Evolutionary conservation across 2,113 vertebrate species (phyloP).

Genomic region (Sminthopsis crassicaudata): DNA sequence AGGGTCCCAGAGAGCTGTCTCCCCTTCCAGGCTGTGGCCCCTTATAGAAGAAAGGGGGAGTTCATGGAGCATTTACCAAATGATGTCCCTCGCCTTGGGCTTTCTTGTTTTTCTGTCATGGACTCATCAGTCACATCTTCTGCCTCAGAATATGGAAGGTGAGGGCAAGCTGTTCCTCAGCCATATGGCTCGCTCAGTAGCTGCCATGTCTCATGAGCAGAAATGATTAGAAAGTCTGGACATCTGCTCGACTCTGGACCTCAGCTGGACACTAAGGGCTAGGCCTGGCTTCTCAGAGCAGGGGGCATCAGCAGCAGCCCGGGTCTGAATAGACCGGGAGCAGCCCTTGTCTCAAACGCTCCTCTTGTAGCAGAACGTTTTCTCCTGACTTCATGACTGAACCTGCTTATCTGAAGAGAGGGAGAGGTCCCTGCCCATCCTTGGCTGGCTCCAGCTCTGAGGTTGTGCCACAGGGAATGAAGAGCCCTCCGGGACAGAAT

Average conservation of each 20-base stretch:
- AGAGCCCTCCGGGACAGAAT: background rate
- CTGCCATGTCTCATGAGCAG: slow-evolving; percentile 90
- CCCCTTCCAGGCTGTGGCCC: slow-evolving; percentile 82
- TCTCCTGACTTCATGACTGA: slow-evolving; percentile 87
- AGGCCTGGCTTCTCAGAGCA: slow-evolving; percentile 72
- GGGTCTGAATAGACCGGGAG: slow-evolving; percentile 78
- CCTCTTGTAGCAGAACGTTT: slow-evolving; percentile 87
- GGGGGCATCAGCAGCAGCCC: slow-evolving; percentile 63
- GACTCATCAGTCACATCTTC: slow-evolving; percentile 77
- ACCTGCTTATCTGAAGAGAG: slow-evolving; percentile 85
- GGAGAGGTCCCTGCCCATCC: slow-evolving; percentile 76
- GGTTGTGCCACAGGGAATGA: background rate
- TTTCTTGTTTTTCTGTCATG: slow-evolving; percentile 75
- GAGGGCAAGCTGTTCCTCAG: slow-evolving; percentile 73
- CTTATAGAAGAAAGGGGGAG: slow-evolving; percentile 85
- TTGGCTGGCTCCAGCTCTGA: slow-evolving; percentile 90
- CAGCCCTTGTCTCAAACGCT: slow-evolving; percentile 79
- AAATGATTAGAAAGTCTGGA: slow-evolving; percentile 93
- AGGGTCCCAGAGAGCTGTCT: slow-evolving; percentile 66
- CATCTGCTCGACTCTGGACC: slow-evolving; percentile 88
- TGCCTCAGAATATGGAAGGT: slow-evolving; percentile 86
- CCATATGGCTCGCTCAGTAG: slow-evolving; percentile 86
- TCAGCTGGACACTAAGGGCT: slow-evolving; percentile 88
- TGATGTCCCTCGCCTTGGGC: background rate
- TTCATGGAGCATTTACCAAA: slow-evolving; percentile 71